A percentile compares a stretch with the other conserved stretches of the same genome.
Conservation (phyloP, 2,797 vertebrate species). For the Onychomys arenicola region DNA sequence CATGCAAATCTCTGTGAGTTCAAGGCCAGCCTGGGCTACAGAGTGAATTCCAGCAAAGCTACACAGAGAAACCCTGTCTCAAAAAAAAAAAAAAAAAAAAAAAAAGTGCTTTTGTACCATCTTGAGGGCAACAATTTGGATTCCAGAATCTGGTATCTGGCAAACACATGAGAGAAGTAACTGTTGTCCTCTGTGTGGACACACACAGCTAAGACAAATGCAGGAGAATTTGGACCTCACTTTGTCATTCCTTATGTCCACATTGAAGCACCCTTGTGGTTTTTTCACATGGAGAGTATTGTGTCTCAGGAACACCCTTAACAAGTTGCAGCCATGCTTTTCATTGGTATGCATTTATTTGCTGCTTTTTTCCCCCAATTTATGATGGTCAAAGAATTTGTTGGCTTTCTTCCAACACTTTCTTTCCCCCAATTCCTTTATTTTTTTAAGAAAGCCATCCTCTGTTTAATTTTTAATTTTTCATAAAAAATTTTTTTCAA, state of each 20-base stretch:
- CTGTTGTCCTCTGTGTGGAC: background rate
- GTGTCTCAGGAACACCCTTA: constrained; percentile 54
- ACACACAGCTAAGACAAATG: constrained; percentile 6
- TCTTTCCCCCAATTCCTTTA: constrained; percentile 80
- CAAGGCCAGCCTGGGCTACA: too few relatives aligned
- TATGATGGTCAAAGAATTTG: constrained; percentile 56
- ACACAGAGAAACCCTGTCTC: too few relatives aligned
- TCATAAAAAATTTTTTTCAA: constrained; percentile 79
- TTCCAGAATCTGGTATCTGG: too few relatives aligned
- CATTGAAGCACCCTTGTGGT: constrained; percentile 25
- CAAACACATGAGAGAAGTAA: background rate
- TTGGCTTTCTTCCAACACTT: constrained; percentile 71
- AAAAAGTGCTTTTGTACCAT: background rate
- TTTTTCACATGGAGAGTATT: constrained; percentile 40
- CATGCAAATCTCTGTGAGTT: too few relatives aligned
- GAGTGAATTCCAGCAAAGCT: too few relatives aligned
- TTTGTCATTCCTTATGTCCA: constrained; percentile 22
- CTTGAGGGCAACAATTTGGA: background rate
- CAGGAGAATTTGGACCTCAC: constrained; percentile 27
- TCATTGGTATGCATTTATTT: constrained; percentile 22
- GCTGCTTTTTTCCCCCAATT: background rate
- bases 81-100: too few relatives aligned
- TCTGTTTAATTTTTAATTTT: constrained; percentile 84
- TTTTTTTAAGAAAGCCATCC: constrained; percentile 79
- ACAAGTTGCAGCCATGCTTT: background rate